Evolutionary conservation across 2,888 invertebrate species (phyloP), one percentile per base, ranked within the genome.

Genomic region (Mycalesis mineus): DNA sequence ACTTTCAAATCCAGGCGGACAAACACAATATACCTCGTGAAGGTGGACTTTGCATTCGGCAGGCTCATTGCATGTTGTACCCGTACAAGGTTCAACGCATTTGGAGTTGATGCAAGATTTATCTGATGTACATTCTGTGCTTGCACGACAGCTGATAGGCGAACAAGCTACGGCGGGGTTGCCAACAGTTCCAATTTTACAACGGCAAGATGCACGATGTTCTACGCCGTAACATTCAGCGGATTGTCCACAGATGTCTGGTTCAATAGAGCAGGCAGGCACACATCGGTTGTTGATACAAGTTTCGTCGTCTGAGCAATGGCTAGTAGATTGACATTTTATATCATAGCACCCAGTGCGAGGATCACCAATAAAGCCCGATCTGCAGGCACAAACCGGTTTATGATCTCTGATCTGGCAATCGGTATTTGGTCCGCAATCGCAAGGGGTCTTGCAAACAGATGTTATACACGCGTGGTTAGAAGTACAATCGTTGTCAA

Each of bases 371-470:
- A 95, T 93, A 68, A 92, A 97, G 45, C 96, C 96, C 70, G 93
- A 92, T 61, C 92, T 91, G 77, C 97, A 97, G 0, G 95, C 94
- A 72, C 97, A 97, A 0, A 96, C 93, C 0, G 97, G 96, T 77
- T 95, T 95, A 73, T 97, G 97, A 72, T 95, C 92, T 78, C 92
- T 93, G 62, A 96, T 94, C 71, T 94, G 92, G 75, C 97, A 97
- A 66, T 95, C 94, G 1, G 97, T 94, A 73, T 96, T 95, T 0
- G 94, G 91, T 40, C 97, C 97, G 74, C 96, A 96, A 63, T 94
- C 93, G 75, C 97, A 97, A 5, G 97, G 97, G 75, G 96, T 92
- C 66, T 92, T 92, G 75, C 97, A 97, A 14, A 96, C 90, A 15
- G 94, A 94, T 67, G 93, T 94, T 61, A 95, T 90, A 73, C 97